phyloP scores from a whole-genome alignment of 2,113 vertebrate species.

The Otus sunia region DNA sequence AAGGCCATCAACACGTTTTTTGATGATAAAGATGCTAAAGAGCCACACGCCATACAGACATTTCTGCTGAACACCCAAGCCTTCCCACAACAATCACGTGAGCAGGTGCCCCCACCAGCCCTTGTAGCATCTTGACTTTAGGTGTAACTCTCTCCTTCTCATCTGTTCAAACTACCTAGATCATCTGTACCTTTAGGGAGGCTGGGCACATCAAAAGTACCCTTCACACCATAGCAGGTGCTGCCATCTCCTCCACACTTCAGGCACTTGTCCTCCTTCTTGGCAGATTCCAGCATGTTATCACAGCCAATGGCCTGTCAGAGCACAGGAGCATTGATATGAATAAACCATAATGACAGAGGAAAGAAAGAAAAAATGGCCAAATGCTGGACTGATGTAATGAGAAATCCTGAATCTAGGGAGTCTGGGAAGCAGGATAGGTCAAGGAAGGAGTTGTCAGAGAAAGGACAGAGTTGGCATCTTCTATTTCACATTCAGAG shows the following conservation, averaged over 20 bases:
- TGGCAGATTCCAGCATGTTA: slow-evolving; percentile 84
- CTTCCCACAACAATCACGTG: neutral
- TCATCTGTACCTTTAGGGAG: slow-evolving; percentile 82
- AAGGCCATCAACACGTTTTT: neutral
- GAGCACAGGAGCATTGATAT: neutral
- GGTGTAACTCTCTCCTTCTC: neutral
- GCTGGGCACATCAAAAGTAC: slow-evolving; percentile 76
- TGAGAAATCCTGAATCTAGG: neutral
- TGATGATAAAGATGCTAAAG: neutral
- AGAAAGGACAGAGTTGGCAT: neutral
- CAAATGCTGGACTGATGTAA: neutral
- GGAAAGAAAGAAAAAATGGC: neutral
- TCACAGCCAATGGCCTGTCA: slow-evolving; percentile 90
- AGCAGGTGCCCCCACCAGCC: neutral
- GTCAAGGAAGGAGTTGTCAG: neutral
- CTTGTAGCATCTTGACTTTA: neutral
- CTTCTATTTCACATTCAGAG: neutral
- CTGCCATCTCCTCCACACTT: slow-evolving; percentile 89
- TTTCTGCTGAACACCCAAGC: neutral
- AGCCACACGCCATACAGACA: neutral
- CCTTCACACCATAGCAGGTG: slow-evolving; percentile 82
- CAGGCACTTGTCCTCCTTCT: slow-evolving; percentile 91
- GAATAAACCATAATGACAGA: neutral
- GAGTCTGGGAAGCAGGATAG: neutral
- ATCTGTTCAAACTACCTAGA: neutral